Evolutionary conservation across 2,113 vertebrate genomes (phyloP), one percentile per base, ranked within the genome.

Genomic region (Urocynchramus pylzowi): DNA sequence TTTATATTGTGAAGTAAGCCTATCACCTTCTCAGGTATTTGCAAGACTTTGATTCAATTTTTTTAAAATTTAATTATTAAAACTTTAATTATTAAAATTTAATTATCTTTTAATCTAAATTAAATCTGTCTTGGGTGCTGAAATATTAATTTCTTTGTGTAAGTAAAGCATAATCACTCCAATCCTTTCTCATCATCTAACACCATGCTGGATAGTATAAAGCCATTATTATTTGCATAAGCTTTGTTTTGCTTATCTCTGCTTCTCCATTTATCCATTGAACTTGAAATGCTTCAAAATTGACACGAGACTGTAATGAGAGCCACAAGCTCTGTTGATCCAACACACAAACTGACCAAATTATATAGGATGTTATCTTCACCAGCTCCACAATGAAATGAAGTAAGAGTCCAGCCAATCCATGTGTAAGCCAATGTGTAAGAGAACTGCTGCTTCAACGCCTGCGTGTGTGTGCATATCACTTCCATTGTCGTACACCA

Each of bases 381-480:
- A 74, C 7, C 24, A 92, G 33, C 5, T 67, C 16, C 24, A 65
- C 17, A 65, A 42, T 17, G 8, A 79, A 87, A 88, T 76, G 11
- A 63, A 69, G 6, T 7, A 44, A 37, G 10, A 56, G 16, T 33
- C 23, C 39, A 69, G 28, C 2, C 31, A 91, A 64, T 5, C 10
- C 21, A 73, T 10, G 44, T 2, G 13, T 1, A 95, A 76, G 11
- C 3, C 14, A 11, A 31, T 0, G 4, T 33, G 6, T 18, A 61
- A 20, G 13, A 53, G 13, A 70, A 78, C 30, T n/a, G 17, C 16
- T 50, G 54, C 37, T 84, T 80, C 16, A 15, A 15, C 30, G 26
- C 4, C 0, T n/a, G 3, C 11, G 6, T 31, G 3, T 11, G 7
- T 28, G 1, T 18, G 13, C 1, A 0, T 35, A 20, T 18, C 50